Conservation (phyloP, 1,140 invertebrate species). For the Drosophila tani region DNA sequence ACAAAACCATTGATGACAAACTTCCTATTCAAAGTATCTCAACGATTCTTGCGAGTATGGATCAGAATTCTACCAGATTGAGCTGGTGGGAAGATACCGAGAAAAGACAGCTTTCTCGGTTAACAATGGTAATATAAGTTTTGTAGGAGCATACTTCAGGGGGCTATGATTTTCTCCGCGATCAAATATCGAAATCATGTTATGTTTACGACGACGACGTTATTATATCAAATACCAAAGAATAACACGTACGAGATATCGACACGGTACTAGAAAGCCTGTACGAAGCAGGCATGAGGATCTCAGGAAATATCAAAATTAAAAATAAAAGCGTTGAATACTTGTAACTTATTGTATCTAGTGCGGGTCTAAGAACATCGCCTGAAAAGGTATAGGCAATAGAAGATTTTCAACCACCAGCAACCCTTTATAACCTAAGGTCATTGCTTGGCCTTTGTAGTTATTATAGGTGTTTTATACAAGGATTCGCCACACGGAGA, state of each 20-base stretch:
- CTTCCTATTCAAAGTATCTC: constrained; percentile 10
- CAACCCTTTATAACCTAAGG: too few species aligned
- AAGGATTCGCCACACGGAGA: too few species aligned
- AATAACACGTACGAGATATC: background rate
- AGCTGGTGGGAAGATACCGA: too few species aligned
- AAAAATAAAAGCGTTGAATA: constrained; percentile 23
- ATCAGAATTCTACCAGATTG: too few species aligned
- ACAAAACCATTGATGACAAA: background rate
- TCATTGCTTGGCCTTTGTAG: too few species aligned
- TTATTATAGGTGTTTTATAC: too few species aligned
- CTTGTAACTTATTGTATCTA: constrained; percentile 9
- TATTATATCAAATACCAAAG: constrained; percentile 4
- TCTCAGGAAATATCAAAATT: constrained; percentile 17
- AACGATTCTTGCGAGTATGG: constrained; percentile 5
- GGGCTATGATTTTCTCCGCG: constrained; percentile 7
- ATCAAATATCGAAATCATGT: background rate
- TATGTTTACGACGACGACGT: constrained; percentile 18
- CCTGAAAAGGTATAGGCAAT: constrained; percentile 9
- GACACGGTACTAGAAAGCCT: background rate
- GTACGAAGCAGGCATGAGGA: constrained; percentile 3
- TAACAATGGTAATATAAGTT: constrained; percentile 8
- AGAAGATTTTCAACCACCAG: constrained; percentile 10
- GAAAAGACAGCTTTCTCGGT: too few species aligned
- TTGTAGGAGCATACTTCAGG: constrained; percentile 19
- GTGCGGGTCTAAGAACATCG: constrained; percentile 10